These are phyloP conservation scores for Leptopterna dolabrata DNA, from an alignment of 2,888 invertebrate species.

Conservation along the genomic window DNA sequence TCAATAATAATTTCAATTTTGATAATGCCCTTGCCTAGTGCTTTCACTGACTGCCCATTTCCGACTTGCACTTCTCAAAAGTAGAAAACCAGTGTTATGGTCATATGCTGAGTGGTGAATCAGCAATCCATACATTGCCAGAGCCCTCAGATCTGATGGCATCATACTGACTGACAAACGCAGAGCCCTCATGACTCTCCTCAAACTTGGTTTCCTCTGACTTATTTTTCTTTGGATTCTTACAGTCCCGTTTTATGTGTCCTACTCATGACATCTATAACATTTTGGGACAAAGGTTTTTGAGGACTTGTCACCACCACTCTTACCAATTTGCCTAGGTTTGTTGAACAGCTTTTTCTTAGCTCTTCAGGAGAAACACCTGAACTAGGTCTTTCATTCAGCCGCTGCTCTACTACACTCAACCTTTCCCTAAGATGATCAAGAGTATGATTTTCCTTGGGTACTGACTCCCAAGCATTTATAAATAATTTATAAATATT, in stretches of 20 bases:
- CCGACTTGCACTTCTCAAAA: neutral
- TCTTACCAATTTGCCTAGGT: too few species aligned
- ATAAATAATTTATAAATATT: too few species aligned
- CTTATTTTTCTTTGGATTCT: neutral
- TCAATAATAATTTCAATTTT: neutral
- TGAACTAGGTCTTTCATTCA: neutral
- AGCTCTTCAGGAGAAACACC: constrained; percentile 18
- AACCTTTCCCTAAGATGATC: constrained; percentile 29
- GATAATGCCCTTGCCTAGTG: too few species aligned
- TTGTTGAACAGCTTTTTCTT: neutral
- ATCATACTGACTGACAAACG: neutral
- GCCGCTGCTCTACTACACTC: constrained; percentile 39
- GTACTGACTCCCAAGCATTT: constrained; percentile 51
- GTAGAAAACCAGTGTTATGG: constrained; percentile 20
- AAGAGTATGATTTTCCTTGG: constrained; percentile 35
- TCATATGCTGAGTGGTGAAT: constrained; percentile 44
- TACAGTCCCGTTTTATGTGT: constrained; percentile 6
- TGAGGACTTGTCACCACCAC: neutral
- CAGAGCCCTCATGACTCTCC: too few species aligned
- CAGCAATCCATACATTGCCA: constrained; percentile 4
- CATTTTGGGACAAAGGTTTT: neutral
- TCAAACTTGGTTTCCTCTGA: too few species aligned
- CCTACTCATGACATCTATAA: constrained; percentile 38
- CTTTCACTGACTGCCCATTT: too few species aligned
- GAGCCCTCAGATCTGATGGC: neutral